Percentiles rank a stretch among this genome's conserved stretches.
These are phyloP conservation scores for Zalophus californianus DNA, from an alignment of 2,797 vertebrate species.

Conservation along the genomic window DNA sequence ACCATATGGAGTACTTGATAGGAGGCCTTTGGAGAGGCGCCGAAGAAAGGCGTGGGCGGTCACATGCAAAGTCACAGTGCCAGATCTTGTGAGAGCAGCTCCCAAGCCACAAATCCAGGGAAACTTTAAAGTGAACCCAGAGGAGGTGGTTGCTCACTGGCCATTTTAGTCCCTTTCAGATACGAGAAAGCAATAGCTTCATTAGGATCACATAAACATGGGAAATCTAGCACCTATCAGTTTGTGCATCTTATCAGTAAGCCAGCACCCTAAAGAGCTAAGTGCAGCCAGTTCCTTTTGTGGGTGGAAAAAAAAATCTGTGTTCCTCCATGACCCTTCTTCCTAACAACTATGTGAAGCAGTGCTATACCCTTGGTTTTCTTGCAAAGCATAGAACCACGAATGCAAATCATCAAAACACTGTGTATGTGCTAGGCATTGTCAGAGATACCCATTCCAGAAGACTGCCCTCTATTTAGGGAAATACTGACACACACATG, in stretches of 20 bases:
- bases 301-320: background rate
- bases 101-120: background rate
- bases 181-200: background rate
- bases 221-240: background rate
- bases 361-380: background rate
- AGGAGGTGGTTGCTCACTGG: background rate
- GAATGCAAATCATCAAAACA: background rate
- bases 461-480: background rate
- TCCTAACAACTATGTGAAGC: background rate
- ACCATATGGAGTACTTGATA: background rate
- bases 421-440: background rate
- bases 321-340: background rate
- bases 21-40: background rate
- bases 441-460: background rate
- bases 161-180: background rate
- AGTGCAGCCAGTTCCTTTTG: background rate
- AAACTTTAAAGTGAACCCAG: background rate
- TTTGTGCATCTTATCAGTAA: background rate
- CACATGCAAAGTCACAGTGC: background rate
- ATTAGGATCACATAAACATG: background rate
- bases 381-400: background rate
- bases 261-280: background rate
- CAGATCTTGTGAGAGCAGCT: background rate
- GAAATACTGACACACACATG: background rate
- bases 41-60: background rate